These are phyloP conservation scores for Poecilia picta DNA, from an alignment of 2,797 vertebrate genomes.

Conservation along the genomic window DNA sequence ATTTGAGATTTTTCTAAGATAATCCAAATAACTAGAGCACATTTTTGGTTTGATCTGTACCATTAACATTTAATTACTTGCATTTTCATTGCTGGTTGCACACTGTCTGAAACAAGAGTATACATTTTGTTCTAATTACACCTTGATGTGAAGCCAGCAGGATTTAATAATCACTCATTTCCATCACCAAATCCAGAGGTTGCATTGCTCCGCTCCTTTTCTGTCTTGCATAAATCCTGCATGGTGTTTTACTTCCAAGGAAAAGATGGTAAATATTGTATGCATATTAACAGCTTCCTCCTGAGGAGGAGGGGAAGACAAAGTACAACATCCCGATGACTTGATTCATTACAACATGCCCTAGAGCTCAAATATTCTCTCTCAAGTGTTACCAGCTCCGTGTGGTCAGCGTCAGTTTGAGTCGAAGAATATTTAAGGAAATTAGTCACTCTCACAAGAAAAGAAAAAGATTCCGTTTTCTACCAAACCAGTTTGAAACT, in stretches of 20 bases:
- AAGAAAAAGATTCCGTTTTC: background rate
- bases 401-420: constrained; percentile 12
- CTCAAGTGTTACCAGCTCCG: constrained; percentile 22
- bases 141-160: constrained; percentile 20
- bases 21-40: background rate
- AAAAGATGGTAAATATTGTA: constrained; percentile 23
- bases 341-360: constrained; percentile 48
- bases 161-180: constrained; percentile 1
- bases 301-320: constrained; percentile 11
- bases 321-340: constrained; percentile 26
- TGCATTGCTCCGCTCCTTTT: constrained; percentile 18
- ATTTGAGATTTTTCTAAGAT: constrained; percentile 10
- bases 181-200: constrained; percentile 11
- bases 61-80: background rate
- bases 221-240: constrained; percentile 13
- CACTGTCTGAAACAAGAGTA: constrained; percentile 7
- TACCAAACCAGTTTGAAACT: background rate
- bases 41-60: constrained; percentile 10
- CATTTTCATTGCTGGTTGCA: constrained; percentile 9
- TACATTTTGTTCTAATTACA: constrained; percentile 9
- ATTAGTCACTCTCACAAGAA: background rate
- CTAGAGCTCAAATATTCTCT: constrained; percentile 27
- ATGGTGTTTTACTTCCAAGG: constrained; percentile 19
- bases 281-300: constrained; percentile 23
- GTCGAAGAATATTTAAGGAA: constrained; percentile 5